phyloP scores from a whole-genome alignment of 2,888 invertebrate genomes.

The Coenonympha glycerion region DNA sequence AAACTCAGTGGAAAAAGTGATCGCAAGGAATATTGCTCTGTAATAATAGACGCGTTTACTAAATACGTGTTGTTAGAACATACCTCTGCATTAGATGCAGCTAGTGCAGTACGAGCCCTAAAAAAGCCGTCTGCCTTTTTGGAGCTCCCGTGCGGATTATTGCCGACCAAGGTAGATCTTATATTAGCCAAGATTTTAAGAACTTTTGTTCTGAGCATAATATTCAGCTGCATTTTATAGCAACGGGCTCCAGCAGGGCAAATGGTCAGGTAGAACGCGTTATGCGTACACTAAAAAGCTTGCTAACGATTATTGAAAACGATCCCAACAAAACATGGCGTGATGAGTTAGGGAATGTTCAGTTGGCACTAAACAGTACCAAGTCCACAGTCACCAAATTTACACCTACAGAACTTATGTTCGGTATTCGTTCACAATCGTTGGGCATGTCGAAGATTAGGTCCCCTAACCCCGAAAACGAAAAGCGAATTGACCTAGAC shows the following conservation, averaged over 20 bases:
- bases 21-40: conserved; percentile 29
- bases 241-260: conserved; percentile 27
- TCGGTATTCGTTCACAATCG: conserved; percentile 24
- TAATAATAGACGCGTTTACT: conserved; percentile 7
- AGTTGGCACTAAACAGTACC: conserved; percentile 29
- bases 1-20: conserved; percentile 17
- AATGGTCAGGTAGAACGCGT: conserved; percentile 29
- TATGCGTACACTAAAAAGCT: conserved; percentile 26
- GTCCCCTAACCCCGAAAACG: no score
- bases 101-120: conserved; percentile 1
- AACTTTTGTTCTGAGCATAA: conserved; percentile 20
- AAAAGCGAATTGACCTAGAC: conserved; percentile 1
- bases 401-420: conserved; percentile 29
- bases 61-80: conserved; percentile 4
- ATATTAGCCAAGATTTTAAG: conserved; percentile 12
- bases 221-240: conserved; percentile 29
- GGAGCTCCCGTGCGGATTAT: conserved; percentile 16
- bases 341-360: conserved; percentile 29
- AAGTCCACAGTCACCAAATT: conserved; percentile 22
- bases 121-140: conserved; percentile 11
- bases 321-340: conserved; percentile 27
- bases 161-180: conserved; percentile 28
- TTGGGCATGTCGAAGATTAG: conserved; percentile 18
- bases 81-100: not conserved
- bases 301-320: conserved; percentile 28